phyloP scores from a whole-genome alignment of 2,888 invertebrate genomes.

The Caenorhabditis afra region DNA sequence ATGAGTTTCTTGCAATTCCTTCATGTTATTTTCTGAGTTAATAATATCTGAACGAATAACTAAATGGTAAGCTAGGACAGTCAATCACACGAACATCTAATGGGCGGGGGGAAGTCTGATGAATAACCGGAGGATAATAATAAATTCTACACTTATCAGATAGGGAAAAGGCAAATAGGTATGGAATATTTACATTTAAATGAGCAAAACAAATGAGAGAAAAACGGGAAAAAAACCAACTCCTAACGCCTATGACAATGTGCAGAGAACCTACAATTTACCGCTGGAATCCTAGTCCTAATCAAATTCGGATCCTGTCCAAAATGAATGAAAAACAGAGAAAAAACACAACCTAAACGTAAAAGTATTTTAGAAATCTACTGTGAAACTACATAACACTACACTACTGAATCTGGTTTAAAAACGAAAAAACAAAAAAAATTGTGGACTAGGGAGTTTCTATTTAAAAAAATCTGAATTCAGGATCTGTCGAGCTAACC shows the following conservation, averaged over 20 bases:
- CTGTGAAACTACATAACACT: no score
- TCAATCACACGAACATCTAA: no score
- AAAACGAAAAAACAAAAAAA: not conserved
- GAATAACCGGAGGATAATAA: not conserved
- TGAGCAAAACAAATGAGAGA: slow-evolving; percentile 21
- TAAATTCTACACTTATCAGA: slow-evolving; percentile 19
- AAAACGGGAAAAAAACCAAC: slow-evolving; percentile 21
- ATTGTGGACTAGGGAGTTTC: no score
- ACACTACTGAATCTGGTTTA: no score
- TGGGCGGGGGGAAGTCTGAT: not conserved
- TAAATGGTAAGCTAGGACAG: no score
- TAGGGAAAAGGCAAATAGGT: slow-evolving; percentile 10
- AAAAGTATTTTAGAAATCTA: no score
- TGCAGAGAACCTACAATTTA: not conserved
- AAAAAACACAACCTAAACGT: slow-evolving; percentile 42
- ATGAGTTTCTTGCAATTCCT: not conserved
- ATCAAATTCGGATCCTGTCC: slow-evolving; percentile 25
- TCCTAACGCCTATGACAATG: slow-evolving; percentile 44
- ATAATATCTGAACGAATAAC: no score
- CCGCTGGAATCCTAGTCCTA: slow-evolving; percentile 2
- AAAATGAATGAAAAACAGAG: slow-evolving; percentile 10
- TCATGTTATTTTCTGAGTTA: no score
- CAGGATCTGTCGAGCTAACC: slow-evolving; percentile 4
- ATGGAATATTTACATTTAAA: slow-evolving; percentile 39
- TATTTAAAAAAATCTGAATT: not conserved